Evolutionary conservation across 2,797 vertebrate genomes (phyloP).

Genomic region (Eurystomus glaucurus): DNA sequence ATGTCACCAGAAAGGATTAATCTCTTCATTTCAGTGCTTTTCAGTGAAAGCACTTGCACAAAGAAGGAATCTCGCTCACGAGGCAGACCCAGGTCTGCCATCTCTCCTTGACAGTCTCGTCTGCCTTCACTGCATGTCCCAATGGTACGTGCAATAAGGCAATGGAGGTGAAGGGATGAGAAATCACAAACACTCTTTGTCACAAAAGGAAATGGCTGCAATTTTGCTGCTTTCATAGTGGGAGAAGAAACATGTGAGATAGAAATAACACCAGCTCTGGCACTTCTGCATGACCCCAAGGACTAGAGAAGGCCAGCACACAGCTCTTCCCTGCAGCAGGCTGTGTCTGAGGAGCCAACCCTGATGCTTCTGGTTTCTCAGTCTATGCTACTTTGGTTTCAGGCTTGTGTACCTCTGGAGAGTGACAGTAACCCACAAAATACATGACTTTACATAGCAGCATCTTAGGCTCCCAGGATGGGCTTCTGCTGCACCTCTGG

Average conservation of each 20-base stretch:
- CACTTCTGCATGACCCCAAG: background rate
- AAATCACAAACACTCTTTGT: background rate
- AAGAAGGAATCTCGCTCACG: accelerated
- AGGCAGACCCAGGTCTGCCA: accelerated
- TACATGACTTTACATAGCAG: background rate
- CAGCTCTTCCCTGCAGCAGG: background rate
- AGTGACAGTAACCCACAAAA: background rate
- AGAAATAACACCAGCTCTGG: background rate
- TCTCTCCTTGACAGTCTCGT: background rate
- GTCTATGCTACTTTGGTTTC: background rate
- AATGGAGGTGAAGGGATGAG: background rate
- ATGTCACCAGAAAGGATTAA: background rate
- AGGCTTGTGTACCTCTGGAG: background rate
- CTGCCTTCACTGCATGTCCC: background rate
- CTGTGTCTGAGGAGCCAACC: background rate
- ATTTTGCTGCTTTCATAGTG: background rate
- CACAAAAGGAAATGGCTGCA: background rate
- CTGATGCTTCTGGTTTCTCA: background rate
- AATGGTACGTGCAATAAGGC: accelerated
- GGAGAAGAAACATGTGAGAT: background rate
- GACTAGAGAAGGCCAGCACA: background rate
- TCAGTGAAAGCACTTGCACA: background rate
- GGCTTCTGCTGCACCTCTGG: background rate
- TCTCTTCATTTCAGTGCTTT: background rate
- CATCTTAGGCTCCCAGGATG: background rate